Evolutionary conservation across 2,888 invertebrate genomes (phyloP).

Genomic region (Achlya flavicornis): DNA sequence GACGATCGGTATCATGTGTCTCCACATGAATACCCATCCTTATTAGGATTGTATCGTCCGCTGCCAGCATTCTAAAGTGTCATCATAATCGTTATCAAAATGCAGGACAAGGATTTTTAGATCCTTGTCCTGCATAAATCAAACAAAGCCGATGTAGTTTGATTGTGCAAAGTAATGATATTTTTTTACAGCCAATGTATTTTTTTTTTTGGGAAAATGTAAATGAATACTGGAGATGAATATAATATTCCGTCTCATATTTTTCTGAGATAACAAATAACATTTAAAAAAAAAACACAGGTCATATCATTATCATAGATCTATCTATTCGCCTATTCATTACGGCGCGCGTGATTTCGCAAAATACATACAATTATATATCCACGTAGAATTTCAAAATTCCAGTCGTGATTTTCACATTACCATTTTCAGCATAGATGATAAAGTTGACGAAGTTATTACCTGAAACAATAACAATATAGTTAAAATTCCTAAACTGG

Average conservation of each 20-base stretch:
- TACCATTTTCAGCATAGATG: slow-evolving; percentile 7
- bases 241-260: not conserved
- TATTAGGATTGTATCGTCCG: slow-evolving; percentile 46
- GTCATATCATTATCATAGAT: no score
- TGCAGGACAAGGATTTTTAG: slow-evolving; percentile 19
- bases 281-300: no score
- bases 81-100: not conserved
- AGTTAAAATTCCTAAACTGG: not conserved
- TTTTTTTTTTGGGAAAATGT: no score
- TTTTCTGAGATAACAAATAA: no score
- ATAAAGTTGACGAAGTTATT: slow-evolving; percentile 17
- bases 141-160: slow-evolving; percentile 15
- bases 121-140: no score
- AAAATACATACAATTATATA: no score
- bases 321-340: no score
- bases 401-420: not conserved
- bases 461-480: slow-evolving; percentile 21
- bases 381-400: not conserved
- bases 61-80: slow-evolving; percentile 45
- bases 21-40: slow-evolving; percentile 42
- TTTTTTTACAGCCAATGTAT: no score
- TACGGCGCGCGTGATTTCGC: no score
- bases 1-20: slow-evolving; percentile 46
- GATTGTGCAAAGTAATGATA: not conserved
- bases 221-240: no score